Evolutionary conservation across 2,797 vertebrate genomes (phyloP).

Genomic region (Miichthys miiuy): DNA sequence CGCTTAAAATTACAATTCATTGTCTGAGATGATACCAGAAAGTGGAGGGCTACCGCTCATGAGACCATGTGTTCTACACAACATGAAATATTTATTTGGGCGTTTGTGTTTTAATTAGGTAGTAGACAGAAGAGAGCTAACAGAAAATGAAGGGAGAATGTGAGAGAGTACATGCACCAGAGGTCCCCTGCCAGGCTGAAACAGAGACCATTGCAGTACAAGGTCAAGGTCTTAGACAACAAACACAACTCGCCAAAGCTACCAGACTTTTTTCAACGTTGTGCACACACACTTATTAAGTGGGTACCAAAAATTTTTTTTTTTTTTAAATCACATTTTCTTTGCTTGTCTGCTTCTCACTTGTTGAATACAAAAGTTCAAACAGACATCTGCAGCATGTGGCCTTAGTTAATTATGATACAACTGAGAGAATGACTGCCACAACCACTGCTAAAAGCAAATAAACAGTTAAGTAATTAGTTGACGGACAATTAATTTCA

Average conservation of each 20-base stretch:
- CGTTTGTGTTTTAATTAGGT: not conserved
- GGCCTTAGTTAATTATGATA: no score
- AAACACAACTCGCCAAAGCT: no score
- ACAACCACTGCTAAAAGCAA: not conserved
- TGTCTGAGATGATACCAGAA: constrained; percentile 42
- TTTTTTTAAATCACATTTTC: no score
- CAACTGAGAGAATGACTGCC: not conserved
- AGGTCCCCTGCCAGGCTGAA: not conserved
- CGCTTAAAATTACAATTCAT: constrained; percentile 29
- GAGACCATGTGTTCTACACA: not conserved
- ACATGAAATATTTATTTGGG: not conserved
- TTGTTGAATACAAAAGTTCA: no score
- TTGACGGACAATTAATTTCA: not conserved
- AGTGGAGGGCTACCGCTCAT: not conserved
- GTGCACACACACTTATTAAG: no score
- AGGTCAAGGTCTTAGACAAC: no score
- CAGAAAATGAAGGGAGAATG: not conserved
- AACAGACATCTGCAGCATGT: no score
- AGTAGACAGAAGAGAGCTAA: not conserved
- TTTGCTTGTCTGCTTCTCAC: no score
- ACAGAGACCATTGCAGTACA: not conserved
- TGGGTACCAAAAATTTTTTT: no score
- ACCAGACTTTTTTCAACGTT: no score
- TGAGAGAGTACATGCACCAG: not conserved
- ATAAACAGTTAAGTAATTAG: not conserved